phyloP scores from a whole-genome alignment of 2,797 vertebrate species.

The Melanotaenia pygmaea region DNA sequence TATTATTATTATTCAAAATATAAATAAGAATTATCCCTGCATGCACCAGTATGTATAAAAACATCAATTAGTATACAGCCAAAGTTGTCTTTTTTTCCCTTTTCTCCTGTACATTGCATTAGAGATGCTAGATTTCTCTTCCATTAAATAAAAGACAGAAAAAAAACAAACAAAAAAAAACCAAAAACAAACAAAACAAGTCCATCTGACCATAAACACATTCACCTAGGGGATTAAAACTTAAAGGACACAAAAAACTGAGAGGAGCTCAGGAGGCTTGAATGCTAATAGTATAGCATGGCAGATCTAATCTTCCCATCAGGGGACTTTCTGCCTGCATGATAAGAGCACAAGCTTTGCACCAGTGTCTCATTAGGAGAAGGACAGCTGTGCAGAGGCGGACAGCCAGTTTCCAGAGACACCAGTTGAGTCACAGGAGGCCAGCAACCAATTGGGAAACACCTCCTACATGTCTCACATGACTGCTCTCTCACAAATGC shows the following conservation, averaged over 20 bases:
- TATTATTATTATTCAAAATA: too few species aligned
- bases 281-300: slow-evolving; percentile 18
- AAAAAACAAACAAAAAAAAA: too few species aligned
- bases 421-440: slow-evolving; percentile 59
- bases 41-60: too few species aligned
- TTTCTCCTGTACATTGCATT: too few species aligned
- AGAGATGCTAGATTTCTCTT: too few species aligned
- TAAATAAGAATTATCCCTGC: too few species aligned
- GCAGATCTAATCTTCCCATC: slow-evolving; percentile 39
- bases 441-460: slow-evolving; percentile 42
- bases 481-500: slow-evolving; percentile 1
- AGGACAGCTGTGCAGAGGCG: slow-evolving; percentile 75
- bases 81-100: too few species aligned
- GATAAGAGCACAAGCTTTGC: slow-evolving; percentile 46
- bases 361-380: slow-evolving; percentile 69
- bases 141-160: too few species aligned
- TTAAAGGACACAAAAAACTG: not conserved
- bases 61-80: too few species aligned
- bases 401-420: slow-evolving; percentile 71
- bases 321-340: slow-evolving; percentile 46
- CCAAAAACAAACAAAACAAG: not conserved
- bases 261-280: slow-evolving; percentile 3
- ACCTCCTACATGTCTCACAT: slow-evolving; percentile 31
- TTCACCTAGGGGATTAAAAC: slow-evolving; percentile 5
- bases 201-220: slow-evolving; percentile 1